phyloP scores from a whole-genome alignment of 92 coral and sea anemone species.

The Montipora capitata region DNA sequence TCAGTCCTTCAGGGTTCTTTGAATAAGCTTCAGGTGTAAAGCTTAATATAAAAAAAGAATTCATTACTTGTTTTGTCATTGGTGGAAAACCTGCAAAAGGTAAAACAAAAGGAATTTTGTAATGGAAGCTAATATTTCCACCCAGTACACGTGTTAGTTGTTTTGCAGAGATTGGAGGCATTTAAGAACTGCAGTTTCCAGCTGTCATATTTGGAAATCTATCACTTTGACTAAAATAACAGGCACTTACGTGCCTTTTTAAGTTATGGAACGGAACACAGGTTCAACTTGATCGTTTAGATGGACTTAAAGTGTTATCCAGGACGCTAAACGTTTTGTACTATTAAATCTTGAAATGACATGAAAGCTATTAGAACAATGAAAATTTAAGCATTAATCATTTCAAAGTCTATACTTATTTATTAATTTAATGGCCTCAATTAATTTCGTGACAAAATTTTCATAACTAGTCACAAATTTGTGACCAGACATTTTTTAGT shows the following conservation, averaged over 20 bases:
- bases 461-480: no score
- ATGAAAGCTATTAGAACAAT: no score
- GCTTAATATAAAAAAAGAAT: background rate
- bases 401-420: no score
- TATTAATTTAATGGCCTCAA: background rate
- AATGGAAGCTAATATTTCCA: background rate
- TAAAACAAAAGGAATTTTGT: background rate
- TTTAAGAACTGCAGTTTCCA: constrained; percentile 2
- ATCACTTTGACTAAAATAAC: constrained; percentile 2
- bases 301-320: background rate
- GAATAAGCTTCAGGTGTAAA: background rate
- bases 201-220: background rate
- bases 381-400: no score
- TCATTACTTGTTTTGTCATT: background rate
- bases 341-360: no score
- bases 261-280: background rate
- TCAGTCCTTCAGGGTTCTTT: constrained; percentile 7
- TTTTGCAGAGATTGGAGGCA: background rate
- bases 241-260: no score
- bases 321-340: no score
- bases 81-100: constrained; percentile 8
- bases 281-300: constrained; percentile 7
- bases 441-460: background rate
- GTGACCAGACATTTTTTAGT: no score
- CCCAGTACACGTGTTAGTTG: no score